Conservation (phyloP, 2,888 invertebrate genomes). For the Lycaena phlaeas region DNA sequence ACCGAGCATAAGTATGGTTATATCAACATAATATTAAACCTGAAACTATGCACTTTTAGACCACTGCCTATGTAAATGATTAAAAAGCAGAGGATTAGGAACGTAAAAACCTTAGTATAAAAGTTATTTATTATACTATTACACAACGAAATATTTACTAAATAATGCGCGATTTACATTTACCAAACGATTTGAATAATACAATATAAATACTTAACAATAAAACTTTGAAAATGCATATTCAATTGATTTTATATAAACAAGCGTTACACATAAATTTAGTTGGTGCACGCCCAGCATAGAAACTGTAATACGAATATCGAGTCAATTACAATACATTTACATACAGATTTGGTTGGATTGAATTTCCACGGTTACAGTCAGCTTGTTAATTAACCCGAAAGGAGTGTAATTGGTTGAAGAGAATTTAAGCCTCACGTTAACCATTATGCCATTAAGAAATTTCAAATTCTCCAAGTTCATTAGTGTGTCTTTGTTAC, state of each 20-base stretch:
- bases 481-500: background rate
- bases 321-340: constrained; percentile 64
- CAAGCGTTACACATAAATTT: constrained; percentile 36
- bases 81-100: no score
- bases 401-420: constrained; percentile 61
- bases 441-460: constrained; percentile 4
- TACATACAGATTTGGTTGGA: constrained; percentile 63
- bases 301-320: constrained; percentile 62
- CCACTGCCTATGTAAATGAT: no score
- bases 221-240: background rate
- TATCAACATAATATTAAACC: no score
- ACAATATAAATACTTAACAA: no score
- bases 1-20: no score
- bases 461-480: background rate
- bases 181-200: no score
- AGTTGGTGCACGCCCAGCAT: constrained; percentile 49
- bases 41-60: no score
- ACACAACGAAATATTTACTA: no score
- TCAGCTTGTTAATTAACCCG: constrained; percentile 63
- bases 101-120: no score
- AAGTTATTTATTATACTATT: no score
- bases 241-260: background rate
- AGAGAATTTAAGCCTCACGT: constrained; percentile 38
- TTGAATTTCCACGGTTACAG: constrained; percentile 54
- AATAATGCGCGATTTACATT: no score